Conservation (phyloP, 2,113 vertebrate genomes). For the Syngnathoides biaculeatus region DNA sequence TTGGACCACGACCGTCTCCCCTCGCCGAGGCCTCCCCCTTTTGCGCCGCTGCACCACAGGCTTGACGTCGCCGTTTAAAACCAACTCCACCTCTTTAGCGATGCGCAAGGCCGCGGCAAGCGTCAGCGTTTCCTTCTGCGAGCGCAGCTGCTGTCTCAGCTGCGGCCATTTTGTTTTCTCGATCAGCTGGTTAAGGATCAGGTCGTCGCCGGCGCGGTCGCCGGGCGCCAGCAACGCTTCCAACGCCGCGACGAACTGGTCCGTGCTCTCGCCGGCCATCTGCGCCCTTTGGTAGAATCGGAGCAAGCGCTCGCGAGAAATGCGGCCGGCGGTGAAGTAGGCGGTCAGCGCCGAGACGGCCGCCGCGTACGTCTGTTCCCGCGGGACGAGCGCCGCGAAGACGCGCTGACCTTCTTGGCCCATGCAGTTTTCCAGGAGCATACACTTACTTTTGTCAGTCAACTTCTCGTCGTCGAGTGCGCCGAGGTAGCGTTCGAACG, state of each 20-base stretch:
- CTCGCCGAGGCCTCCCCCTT: conserved; percentile 47
- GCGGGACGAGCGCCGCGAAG: conserved; percentile 27
- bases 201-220: conserved; percentile 25
- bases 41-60: conserved; percentile 27
- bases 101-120: conserved; percentile 37
- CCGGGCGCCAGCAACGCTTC: conserved; percentile 43
- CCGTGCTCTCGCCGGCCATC: conserved; percentile 41
- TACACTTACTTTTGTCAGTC: conserved; percentile 44
- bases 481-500: conserved; percentile 55
- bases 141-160: conserved; percentile 39
- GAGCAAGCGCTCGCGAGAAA: conserved; percentile 29
- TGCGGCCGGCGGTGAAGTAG: conserved; percentile 34
- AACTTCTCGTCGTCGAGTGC: conserved; percentile 49
- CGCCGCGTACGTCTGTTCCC: conserved; percentile 20
- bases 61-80: conserved; percentile 16
- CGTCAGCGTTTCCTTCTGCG: conserved; percentile 30
- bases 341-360: conserved; percentile 41
- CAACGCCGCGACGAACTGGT: conserved; percentile 44
- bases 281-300: conserved; percentile 55
- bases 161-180: conserved; percentile 42
- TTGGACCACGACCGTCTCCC: neutral
- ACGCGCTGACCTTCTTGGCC: conserved; percentile 55
- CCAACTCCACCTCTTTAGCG: conserved; percentile 40
- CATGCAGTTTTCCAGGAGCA: conserved; percentile 56
- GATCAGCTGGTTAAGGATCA: conserved; percentile 53